Percentiles rank a stretch among this genome's conserved stretches.
These are phyloP conservation scores for Asbolus verrucosus DNA, from an alignment of 1,140 invertebrate genomes.

Conservation along the genomic window DNA sequence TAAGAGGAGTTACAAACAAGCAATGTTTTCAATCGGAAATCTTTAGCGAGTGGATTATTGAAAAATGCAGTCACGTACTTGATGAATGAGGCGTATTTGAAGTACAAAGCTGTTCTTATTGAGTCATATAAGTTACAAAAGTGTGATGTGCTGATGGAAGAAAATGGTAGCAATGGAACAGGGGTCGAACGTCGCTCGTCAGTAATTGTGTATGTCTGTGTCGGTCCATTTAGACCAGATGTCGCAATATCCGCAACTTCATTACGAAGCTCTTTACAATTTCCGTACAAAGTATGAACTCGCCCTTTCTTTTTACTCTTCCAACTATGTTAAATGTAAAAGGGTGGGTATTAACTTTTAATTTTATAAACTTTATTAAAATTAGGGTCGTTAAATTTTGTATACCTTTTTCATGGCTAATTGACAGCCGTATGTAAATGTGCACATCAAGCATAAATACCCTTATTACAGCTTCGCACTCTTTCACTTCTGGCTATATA, in stretches of 20 bases:
- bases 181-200: constrained; percentile 28
- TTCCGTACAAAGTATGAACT: constrained; percentile 44
- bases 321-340: constrained; percentile 8
- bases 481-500: too few species aligned
- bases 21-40: constrained; percentile 6
- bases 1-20: constrained; percentile 14
- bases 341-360: constrained; percentile 16
- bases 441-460: not conserved
- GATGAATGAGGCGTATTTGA: constrained; percentile 6
- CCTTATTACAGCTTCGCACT: not conserved
- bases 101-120: constrained; percentile 23
- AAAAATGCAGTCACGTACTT: constrained; percentile 29
- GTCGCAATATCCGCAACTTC: constrained; percentile 53
- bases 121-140: constrained; percentile 18
- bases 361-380: constrained; percentile 30
- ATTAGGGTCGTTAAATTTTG: not conserved
- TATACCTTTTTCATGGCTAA: not conserved
- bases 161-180: constrained; percentile 22
- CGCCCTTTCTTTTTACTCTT: constrained; percentile 28
- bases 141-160: constrained; percentile 16
- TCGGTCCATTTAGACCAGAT: constrained; percentile 50
- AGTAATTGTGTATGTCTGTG: constrained; percentile 51
- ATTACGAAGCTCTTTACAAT: constrained; percentile 50
- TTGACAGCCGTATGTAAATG: not conserved
- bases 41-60: not conserved